phyloP scores from a whole-genome alignment of 2,797 vertebrate species.

The Mareca strepera region DNA sequence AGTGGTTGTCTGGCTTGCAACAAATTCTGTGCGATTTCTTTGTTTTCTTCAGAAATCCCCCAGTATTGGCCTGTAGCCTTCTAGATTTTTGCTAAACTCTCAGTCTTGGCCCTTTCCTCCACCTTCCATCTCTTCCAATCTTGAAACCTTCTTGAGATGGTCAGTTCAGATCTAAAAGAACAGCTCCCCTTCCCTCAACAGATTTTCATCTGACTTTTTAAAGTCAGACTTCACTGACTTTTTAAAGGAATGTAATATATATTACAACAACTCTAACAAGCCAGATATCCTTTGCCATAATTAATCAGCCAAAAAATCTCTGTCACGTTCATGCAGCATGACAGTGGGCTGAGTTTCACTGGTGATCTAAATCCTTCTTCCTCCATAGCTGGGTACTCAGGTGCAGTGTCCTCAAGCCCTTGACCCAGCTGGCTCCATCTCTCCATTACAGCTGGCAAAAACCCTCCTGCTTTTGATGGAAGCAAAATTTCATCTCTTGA shows the following conservation, averaged over 20 bases:
- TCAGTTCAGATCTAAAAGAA: background rate
- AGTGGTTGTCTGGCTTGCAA: background rate
- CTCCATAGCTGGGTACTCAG: background rate
- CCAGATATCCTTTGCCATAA: background rate
- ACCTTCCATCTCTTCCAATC: background rate
- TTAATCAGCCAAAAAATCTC: rapidly evolving
- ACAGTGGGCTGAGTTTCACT: background rate
- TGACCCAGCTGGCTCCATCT: background rate
- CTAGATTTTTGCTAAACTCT: background rate
- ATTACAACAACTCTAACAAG: background rate
- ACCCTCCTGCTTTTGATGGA: background rate
- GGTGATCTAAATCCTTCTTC: background rate
- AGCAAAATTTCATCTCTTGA: background rate
- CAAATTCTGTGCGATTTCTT: background rate
- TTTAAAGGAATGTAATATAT: background rate
- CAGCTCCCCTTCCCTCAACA: background rate
- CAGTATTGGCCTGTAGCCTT: background rate
- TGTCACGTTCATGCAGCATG: background rate
- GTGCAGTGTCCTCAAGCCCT: background rate
- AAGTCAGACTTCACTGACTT: background rate
- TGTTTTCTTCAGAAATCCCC: background rate
- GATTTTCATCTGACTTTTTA: background rate
- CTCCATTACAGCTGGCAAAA: background rate
- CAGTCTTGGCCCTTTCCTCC: background rate
- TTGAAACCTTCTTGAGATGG: background rate